Percentiles rank a stretch among this genome's conserved stretches.
These are phyloP conservation scores for Coronaproctus castanopsis DNA, from an alignment of 2,888 invertebrate genomes.

Conservation along the genomic window DNA sequence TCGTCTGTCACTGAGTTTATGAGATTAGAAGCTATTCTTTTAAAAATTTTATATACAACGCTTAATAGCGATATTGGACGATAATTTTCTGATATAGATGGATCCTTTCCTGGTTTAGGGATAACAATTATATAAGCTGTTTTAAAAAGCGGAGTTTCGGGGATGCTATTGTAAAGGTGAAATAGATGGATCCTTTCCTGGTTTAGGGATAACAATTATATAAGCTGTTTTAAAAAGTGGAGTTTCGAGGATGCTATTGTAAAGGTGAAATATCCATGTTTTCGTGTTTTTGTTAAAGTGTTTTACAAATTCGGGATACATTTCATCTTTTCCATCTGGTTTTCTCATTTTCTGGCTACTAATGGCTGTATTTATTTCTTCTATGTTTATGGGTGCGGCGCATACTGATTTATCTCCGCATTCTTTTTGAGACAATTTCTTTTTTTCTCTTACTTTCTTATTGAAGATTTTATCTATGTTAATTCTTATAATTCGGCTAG, in stretches of 20 bases:
- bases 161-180: neutral
- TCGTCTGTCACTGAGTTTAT: neutral
- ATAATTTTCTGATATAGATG: neutral
- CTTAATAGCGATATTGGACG: conserved; percentile 7
- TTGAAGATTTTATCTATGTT: too few species aligned
- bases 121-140: neutral
- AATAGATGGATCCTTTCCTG: neutral
- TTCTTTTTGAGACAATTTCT: neutral
- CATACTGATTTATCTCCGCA: neutral
- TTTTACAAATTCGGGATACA: neutral
- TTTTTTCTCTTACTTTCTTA: too few species aligned
- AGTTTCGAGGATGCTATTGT: neutral
- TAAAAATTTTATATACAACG: conserved; percentile 7
- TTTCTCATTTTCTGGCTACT: neutral
- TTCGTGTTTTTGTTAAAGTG: neutral
- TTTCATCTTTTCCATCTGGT: neutral
- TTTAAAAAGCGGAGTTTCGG: neutral
- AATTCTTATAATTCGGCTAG: too few species aligned
- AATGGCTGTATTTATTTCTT: neutral
- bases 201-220: neutral
- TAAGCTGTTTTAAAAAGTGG: neutral
- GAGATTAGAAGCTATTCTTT: conserved; percentile 4
- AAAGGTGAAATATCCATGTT: neutral
- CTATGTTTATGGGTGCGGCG: neutral
- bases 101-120: neutral